These are phyloP conservation scores for Macquaria australasica DNA, from an alignment of 2,113 vertebrate species.

Conservation along the genomic window DNA sequence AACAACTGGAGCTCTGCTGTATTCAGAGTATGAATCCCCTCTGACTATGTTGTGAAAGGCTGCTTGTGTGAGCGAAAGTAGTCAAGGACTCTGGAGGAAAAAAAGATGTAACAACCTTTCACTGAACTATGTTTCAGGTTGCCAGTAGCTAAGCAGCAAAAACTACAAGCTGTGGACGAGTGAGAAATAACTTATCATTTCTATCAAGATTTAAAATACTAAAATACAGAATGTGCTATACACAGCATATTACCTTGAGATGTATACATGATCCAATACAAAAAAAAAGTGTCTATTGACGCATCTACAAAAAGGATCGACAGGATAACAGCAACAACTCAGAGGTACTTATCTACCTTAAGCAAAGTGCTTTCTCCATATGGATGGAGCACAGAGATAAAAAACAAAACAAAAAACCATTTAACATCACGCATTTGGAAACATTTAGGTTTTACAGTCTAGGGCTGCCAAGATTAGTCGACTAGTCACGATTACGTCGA, in stretches of 20 bases:
- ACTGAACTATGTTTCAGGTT: slow-evolving; percentile 43
- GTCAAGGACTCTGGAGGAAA: slow-evolving; percentile 72
- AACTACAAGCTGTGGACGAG: slow-evolving; percentile 19
- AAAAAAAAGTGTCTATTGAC: background rate
- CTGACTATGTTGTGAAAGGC: slow-evolving; percentile 55
- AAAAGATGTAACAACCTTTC: slow-evolving; percentile 66
- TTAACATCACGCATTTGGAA: background rate
- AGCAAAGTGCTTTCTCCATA: background rate
- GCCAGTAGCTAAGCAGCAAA: slow-evolving; percentile 64
- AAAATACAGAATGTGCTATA: background rate
- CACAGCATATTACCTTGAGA: background rate
- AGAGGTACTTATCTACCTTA: background rate
- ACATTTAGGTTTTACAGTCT: background rate
- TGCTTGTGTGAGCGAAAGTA: slow-evolving; percentile 56
- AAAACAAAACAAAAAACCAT: background rate
- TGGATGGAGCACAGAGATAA: background rate
- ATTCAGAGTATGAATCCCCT: slow-evolving; percentile 56
- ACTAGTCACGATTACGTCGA: no score
- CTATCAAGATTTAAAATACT: slow-evolving; percentile 3
- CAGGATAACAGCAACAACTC: background rate
- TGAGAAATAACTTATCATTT: background rate
- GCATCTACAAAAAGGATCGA: background rate
- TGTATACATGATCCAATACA: background rate
- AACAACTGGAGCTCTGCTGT: slow-evolving; percentile 59
- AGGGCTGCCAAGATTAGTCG: no score